These are phyloP conservation scores for Pristionchus maxplancki DNA, from an alignment of 2,888 invertebrate genomes.

Conservation along the genomic window DNA sequence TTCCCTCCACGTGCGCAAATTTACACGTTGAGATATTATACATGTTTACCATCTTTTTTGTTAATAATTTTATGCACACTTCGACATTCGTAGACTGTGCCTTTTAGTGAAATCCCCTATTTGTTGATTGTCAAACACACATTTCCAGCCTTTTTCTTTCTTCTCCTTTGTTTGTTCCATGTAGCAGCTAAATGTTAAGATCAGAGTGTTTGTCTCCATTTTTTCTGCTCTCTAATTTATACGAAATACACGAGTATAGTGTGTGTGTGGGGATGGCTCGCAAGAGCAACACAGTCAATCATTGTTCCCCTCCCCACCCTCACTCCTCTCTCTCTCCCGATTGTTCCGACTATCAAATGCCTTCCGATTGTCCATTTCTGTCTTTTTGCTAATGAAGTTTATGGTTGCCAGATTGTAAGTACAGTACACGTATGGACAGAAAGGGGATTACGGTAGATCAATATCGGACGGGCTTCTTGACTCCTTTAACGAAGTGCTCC, in stretches of 20 bases:
- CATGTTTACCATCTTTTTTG: neutral
- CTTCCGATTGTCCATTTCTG: slow-evolving; percentile 15
- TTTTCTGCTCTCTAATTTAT: slow-evolving; percentile 21
- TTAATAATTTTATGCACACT: slow-evolving; percentile 35
- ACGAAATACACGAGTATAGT: neutral
- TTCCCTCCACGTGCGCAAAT: neutral
- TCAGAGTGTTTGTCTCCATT: neutral
- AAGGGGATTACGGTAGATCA: neutral
- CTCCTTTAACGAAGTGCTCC: neutral
- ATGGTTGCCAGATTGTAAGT: neutral
- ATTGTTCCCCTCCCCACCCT: slow-evolving; percentile 9
- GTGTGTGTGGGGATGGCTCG: neutral
- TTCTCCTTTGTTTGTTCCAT: neutral
- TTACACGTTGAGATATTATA: neutral
- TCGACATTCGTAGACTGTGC: neutral
- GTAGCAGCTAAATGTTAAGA: neutral
- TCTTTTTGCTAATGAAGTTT: neutral
- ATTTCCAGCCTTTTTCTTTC: slow-evolving; percentile 3
- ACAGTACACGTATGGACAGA: neutral
- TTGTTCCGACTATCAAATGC: neutral
- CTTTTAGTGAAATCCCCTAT: neutral
- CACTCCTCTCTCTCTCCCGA: neutral
- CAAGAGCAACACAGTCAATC: neutral
- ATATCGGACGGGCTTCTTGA: neutral
- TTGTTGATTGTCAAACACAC: slow-evolving; percentile 21